These are phyloP conservation scores for Bombus confusus DNA, from an alignment of 1,140 invertebrate species.

Conservation along the genomic window DNA sequence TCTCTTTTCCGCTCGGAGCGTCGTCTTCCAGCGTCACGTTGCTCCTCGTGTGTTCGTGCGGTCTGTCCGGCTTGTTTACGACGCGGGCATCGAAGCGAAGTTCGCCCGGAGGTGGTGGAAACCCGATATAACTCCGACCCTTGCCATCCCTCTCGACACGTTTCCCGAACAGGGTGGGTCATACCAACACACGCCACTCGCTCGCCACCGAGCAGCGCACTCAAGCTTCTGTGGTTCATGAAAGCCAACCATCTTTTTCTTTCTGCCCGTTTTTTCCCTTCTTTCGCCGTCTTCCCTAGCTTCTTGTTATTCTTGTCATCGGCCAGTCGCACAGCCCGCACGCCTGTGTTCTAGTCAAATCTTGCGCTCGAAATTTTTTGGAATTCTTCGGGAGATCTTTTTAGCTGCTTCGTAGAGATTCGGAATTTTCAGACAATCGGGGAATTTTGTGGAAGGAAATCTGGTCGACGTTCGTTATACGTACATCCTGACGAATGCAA, in stretches of 20 bases:
- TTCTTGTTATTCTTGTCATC: background rate
- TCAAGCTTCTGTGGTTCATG: slow-evolving; percentile 57
- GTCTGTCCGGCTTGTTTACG: slow-evolving; percentile 76
- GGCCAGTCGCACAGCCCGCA: background rate
- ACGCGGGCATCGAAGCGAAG: slow-evolving; percentile 74
- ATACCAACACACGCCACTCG: slow-evolving; percentile 14
- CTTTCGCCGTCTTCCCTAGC: background rate
- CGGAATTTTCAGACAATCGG: fast-evolving
- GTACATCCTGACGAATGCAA: too few species aligned
- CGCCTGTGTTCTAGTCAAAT: background rate
- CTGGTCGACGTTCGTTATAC: too few species aligned
- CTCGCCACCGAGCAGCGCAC: slow-evolving; percentile 35
- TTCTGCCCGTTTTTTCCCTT: background rate
- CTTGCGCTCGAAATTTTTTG: background rate
- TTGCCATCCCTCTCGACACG: slow-evolving; percentile 43
- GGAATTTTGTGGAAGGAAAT: too few species aligned
- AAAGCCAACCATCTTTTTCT: slow-evolving; percentile 65
- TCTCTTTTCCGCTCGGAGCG: slow-evolving; percentile 1
- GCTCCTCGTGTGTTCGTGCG: slow-evolving; percentile 67
- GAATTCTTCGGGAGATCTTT: background rate
- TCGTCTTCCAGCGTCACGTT: slow-evolving; percentile 26
- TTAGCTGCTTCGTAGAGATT: background rate
- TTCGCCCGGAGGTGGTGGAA: slow-evolving; percentile 63
- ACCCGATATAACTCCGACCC: slow-evolving; percentile 72
- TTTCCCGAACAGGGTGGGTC: slow-evolving; percentile 44